phyloP scores from a whole-genome alignment of 1,140 invertebrate genomes.

The Ridgeia piscesae region DNA sequence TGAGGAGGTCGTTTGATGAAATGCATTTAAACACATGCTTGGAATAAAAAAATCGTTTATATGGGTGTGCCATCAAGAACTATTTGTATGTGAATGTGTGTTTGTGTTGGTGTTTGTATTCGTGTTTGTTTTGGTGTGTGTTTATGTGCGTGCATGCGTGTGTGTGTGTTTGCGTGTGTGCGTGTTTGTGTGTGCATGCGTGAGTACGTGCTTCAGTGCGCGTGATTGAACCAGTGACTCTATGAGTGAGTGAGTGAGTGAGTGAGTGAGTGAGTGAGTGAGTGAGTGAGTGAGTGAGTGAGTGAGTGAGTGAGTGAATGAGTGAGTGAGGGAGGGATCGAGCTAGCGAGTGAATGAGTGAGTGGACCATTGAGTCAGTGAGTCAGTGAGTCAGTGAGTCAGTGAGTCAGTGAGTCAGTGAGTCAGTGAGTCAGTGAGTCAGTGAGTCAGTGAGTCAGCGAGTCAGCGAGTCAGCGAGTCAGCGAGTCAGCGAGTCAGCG shows the following conservation, averaged over 20 bases:
- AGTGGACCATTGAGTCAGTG: too few species aligned
- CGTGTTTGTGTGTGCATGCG: neutral
- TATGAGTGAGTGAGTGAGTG: neutral
- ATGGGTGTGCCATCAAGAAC: too few species aligned
- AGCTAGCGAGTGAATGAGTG: neutral
- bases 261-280: neutral
- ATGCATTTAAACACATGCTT: too few species aligned
- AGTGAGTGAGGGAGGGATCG: too few species aligned
- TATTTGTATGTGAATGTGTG: neutral
- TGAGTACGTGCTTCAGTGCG: neutral
- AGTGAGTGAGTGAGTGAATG: too few species aligned
- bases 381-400: too few species aligned
- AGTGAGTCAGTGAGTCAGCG: neutral
- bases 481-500: too few species aligned
- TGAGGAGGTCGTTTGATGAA: too few species aligned
- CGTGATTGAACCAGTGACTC: neutral
- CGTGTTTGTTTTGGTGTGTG: neutral
- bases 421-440: neutral
- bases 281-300: neutral
- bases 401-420: too few species aligned
- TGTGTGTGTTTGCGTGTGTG: neutral
- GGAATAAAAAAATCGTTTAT: too few species aligned
- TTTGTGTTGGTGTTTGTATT: neutral
- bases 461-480: neutral
- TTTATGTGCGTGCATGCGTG: neutral